Evolutionary conservation across 2,113 vertebrate species (phyloP).

Genomic region (Poeciliopsis retropinna): DNA sequence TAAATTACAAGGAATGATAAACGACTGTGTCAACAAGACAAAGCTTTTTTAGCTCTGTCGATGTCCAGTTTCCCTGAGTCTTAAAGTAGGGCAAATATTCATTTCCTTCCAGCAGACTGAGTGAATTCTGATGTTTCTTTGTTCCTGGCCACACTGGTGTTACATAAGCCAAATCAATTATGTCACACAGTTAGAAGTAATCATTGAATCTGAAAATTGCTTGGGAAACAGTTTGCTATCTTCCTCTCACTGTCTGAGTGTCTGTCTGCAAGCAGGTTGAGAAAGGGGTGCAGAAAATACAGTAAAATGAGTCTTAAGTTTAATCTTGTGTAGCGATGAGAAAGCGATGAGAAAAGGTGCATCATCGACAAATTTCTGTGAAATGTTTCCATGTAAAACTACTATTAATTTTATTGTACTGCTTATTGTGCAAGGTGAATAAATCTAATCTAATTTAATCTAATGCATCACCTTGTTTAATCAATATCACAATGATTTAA

Average conservation of each 20-base stretch:
- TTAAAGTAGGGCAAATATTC: neutral
- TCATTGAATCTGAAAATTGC: neutral
- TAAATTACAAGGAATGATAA: constrained; percentile 1
- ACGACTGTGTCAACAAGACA: neutral
- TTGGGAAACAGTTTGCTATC: no score
- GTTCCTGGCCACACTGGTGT: neutral
- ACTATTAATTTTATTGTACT: no score
- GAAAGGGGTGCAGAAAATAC: neutral
- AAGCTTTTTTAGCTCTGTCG: neutral
- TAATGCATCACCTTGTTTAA: no score
- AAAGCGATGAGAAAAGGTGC: neutral
- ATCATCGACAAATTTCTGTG: no score
- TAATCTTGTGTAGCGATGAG: no score
- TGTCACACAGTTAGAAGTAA: neutral
- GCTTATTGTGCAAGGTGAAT: no score
- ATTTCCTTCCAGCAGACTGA: neutral
- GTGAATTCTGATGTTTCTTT: neutral
- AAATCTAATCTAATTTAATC: no score
- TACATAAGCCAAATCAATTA: neutral
- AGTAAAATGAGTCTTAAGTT: neutral
- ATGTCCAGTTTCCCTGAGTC: neutral
- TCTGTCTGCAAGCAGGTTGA: neutral
- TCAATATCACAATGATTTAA: no score
- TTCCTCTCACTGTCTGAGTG: neutral
- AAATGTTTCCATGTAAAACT: no score